Conservation (phyloP, 2,113 vertebrate species). For the Hippocampus zosterae region DNA sequence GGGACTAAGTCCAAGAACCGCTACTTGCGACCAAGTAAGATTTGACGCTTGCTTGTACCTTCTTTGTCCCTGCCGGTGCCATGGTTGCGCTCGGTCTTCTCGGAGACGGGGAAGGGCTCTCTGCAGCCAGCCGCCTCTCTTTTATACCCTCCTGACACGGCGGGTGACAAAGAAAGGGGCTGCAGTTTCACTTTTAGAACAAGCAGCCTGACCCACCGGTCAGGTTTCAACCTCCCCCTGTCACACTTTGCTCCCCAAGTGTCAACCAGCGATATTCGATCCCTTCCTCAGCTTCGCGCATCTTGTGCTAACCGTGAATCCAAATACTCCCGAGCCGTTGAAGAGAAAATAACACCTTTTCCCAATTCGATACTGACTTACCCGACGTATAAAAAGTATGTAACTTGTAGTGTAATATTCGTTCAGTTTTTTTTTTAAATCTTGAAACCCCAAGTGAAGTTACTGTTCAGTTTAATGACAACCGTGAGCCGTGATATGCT, state of each 20-base stretch:
- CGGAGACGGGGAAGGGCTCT: conserved; percentile 22
- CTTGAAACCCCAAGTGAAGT: too few relatives aligned
- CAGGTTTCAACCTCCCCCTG: not conserved
- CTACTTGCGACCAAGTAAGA: not conserved
- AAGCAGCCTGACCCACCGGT: conserved; percentile 16
- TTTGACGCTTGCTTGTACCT: conserved; percentile 37
- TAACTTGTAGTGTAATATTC: too few relatives aligned
- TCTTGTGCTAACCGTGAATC: too few relatives aligned
- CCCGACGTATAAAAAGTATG: too few relatives aligned
- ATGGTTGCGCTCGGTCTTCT: conserved; percentile 44
- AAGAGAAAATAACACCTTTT: too few relatives aligned
- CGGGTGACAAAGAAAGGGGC: conserved; percentile 13
- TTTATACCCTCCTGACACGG: conserved; percentile 45
- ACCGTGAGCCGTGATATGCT: too few relatives aligned
- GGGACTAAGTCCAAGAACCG: not conserved
- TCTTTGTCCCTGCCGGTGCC: conserved; percentile 69
- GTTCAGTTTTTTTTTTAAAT: too few relatives aligned
- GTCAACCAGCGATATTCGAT: too few relatives aligned
- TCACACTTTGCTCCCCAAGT: not conserved
- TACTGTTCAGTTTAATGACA: too few relatives aligned
- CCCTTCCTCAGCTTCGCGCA: too few relatives aligned
- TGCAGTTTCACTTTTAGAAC: conserved; percentile 37
- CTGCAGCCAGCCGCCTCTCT: not conserved
- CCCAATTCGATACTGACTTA: too few relatives aligned
- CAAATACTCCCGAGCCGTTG: too few relatives aligned